Evolutionary conservation across 2,113 vertebrate genomes (phyloP), one percentile per base, ranked within the genome.

Genomic region (Rafetus swinhoei): DNA sequence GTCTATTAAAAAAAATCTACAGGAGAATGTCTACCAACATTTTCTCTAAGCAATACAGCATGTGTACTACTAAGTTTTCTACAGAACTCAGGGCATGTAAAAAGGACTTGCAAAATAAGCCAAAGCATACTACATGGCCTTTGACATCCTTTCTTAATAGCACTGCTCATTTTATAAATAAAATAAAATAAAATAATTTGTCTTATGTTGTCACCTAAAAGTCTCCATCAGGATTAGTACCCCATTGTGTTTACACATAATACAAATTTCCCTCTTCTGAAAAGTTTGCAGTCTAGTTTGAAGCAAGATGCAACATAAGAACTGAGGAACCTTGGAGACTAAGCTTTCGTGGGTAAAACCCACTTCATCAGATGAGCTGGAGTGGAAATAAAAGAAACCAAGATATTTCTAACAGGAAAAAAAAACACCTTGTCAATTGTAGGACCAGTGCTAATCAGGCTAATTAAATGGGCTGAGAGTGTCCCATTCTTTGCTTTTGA

Each of bases 161-260:
- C 72, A 39, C 11, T 27, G 39, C 5, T 77, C 39, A 77, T 77
- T 74, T 45, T 45, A 45, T 45, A 45, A 45, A 45, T 45, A 6
- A 45, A 45, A 45, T 2, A 5, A 7, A 1, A 45, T 2, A 5
- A 9, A 1, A 53, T 22, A 3, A 10, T 3, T 15, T 79, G 90
- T 5, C 0, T 15, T 72, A n/a, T 15, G 25, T 29, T 6, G 0
- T 24, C 84, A 59, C 52, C 59, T 62, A 65, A 81, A 86, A 21
- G 5, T 45, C 45, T 54, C 80, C 59, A 22, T 35, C 55, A 21
- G 35, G 81, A 88, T 45, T 4, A 0, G 0, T 14, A 59, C 18
- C 8, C 5, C 35, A 9, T 18, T 83, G 56, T 60, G 1, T 2
- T 87, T 93, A 91, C 45, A 54, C 55, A 29, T 24, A 88, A 65